A percentile compares a stretch with the other conserved stretches of the same genome.
Conservation (phyloP, 2,797 vertebrate species). For the Petrocephalus schoutedeni region DNA sequence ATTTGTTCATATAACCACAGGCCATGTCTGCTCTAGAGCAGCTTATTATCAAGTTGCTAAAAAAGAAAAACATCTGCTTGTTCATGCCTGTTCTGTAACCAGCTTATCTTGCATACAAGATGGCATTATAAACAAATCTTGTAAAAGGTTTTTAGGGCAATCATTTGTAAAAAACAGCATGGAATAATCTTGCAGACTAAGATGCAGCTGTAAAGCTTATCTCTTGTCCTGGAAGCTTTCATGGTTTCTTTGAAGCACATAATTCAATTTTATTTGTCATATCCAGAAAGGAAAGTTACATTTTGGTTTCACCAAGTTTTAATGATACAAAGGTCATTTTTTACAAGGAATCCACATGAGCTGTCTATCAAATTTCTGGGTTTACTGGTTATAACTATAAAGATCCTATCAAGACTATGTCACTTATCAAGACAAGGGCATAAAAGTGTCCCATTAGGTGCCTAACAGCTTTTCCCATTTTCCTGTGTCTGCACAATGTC, state of each 20-base stretch:
- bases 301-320: neutral
- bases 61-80: neutral
- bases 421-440: neutral
- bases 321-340: neutral
- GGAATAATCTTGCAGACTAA: neutral
- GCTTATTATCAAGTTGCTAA: neutral
- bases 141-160: neutral
- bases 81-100: neutral
- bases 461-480: slow-evolving; percentile 10
- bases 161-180: neutral
- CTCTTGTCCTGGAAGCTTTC: neutral
- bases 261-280: neutral
- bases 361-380: neutral
- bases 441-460: neutral
- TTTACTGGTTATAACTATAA: neutral
- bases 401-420: neutral
- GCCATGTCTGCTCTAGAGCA: neutral
- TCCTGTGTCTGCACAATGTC: slow-evolving; percentile 16
- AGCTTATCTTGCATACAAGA: neutral
- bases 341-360: neutral
- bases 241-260: neutral
- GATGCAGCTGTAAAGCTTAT: neutral
- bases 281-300: neutral
- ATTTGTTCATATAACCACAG: neutral
- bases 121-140: neutral